Base-by-base conservation (phyloP, 1,140 invertebrate species). In the Apocrypta bakeri region DNA sequence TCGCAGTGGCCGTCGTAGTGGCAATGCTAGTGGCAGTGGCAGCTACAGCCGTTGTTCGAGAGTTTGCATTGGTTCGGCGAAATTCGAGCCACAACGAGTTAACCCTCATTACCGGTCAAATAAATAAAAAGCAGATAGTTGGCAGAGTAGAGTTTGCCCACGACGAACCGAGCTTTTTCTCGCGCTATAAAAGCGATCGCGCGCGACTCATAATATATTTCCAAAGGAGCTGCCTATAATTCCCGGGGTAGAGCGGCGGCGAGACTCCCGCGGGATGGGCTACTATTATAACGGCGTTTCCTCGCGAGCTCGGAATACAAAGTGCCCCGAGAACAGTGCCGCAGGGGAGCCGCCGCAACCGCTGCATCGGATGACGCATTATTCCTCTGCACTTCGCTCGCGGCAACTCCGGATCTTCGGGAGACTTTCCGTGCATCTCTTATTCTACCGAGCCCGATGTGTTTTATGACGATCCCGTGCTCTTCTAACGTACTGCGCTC, bases 201-300 rank as follows among this genome's bases (percentile, higher is more conserved):
- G 48, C 48, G 24, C 64, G 64, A 66, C 64, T 66, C 9, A 24
- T 56, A 56, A 56, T 66, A 29, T 66, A 66, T 66, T 66, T 66
- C 64, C 64, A 29, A 66, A 27, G 24, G 64, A 66, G 33, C 71
- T 24, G 17, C 71, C 71, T 73, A 73, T 75, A 75, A 75, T 75
- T 75, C 73, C 73, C 12, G 17, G 40, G 33, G 48, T 17, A 48
- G 42, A 48, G 27, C 69, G 68, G 29, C 27, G 31, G 12, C 42
- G 31, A 33, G 56, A 76, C 83, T 85, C 87, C 86, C 87, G 37
- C 33, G 85, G 85, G 87, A 87, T 68, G 83, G 83, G 83, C 86
- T 84, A 86, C 87, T 85, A 88, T 88, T 88, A 88, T 90, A 90
- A 90, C 86, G 87, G 84, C 87, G 86, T 89, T 90, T 89, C 88